Evolutionary conservation across 2,113 vertebrate species (phyloP), one percentile per base, ranked within the genome.

Genomic region (Nyctibius bracteatus): DNA sequence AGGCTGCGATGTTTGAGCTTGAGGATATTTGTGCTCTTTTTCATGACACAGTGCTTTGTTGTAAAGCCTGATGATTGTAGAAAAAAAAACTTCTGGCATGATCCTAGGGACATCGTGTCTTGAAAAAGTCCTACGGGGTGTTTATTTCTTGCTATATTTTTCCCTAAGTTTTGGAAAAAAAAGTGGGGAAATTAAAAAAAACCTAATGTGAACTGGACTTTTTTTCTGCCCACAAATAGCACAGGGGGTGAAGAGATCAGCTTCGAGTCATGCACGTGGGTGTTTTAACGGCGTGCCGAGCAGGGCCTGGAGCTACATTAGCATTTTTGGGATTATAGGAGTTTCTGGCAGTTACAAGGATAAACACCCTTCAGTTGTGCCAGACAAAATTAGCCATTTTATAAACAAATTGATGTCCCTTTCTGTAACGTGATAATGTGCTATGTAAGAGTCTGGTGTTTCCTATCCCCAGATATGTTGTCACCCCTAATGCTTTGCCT

Each of bases 51-150:
- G 22, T 31, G 11, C 17, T 72, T 85, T 24, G 31, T 6, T 39
- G 16, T 28, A 10, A 71, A 61, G 4, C 33, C 44, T 37, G 59
- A 24, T 9, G 46, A 23, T 1, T 33, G 62, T 15, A 47, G 13
- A 8, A 57, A 54, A 61, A 89, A 66, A 11, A 1, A 9, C 37
- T 68, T 27, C n/a, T 0, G 1, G 18, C 0, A 0, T 2, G 12
- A 14, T 52, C n/a, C 19, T 17, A 10, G 31, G 47, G 58, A 10
- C 30, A 12, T 35, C 46, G 78, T 0, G 0, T 25, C 57, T 46
- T 17, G 19, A 27, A 35, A 47, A 90, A 35, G 6, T 39, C 58
- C 51, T 16, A 1, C 1, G 1, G 17, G 9, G 1, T 47, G 14
- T 61, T 59, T 37, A 39, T 37, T 51, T 92, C 27, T 54, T 11